phyloP scores from a whole-genome alignment of 1,140 invertebrate species.

The Diploscapter pachys region DNA sequence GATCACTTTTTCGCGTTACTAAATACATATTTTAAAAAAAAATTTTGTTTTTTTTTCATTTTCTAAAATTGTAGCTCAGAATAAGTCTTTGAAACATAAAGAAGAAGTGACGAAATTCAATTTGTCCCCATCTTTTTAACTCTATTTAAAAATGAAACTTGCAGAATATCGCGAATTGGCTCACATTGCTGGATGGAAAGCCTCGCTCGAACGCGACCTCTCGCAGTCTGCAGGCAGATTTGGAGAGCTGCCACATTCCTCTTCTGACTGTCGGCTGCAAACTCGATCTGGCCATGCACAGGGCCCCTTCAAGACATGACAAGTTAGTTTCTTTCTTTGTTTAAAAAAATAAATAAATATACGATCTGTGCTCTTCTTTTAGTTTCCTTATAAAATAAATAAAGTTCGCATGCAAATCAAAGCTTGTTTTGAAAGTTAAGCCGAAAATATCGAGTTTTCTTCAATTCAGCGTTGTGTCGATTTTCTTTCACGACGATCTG shows the following conservation, averaged over 20 bases:
- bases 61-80: neutral
- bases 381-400: too few species aligned
- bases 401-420: too few species aligned
- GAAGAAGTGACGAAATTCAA: too few species aligned
- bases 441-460: too few species aligned
- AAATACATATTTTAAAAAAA: neutral
- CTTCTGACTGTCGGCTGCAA: slow-evolving; percentile 24
- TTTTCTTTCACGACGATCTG: too few species aligned
- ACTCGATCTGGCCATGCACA: slow-evolving; percentile 20
- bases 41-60: slow-evolving; percentile 1
- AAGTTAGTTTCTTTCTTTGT: neutral
- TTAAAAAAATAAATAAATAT: too few species aligned
- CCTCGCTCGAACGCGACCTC: neutral
- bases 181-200: slow-evolving; percentile 27
- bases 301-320: slow-evolving; percentile 17
- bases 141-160: neutral
- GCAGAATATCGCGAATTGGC: slow-evolving; percentile 27
- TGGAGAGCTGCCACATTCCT: slow-evolving; percentile 31
- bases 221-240: slow-evolving; percentile 10
- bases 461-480: too few species aligned
- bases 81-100: too few species aligned
- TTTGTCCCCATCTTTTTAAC: too few species aligned
- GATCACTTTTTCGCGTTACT: too few species aligned
- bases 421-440: too few species aligned
- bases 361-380: too few species aligned